Conservation (phyloP, 2,797 vertebrate species). For the Petrocephalus schoutedeni region DNA sequence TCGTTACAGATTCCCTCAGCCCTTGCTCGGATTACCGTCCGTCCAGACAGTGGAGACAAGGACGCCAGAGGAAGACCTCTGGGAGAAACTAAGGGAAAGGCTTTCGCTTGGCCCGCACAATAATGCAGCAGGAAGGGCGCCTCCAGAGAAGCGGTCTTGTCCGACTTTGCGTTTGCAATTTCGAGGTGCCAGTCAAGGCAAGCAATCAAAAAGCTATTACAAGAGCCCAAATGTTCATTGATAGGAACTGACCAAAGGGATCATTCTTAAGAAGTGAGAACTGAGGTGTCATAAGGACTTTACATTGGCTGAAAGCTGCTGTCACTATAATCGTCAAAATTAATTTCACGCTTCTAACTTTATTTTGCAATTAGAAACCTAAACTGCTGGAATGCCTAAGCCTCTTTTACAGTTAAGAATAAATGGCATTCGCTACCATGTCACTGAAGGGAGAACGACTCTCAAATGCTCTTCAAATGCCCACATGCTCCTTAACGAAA, state of each 20-base stretch:
- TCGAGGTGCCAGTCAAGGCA: not conserved
- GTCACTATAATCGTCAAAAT: not conserved
- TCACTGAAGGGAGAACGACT: not conserved
- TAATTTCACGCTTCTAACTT: conserved; percentile 8
- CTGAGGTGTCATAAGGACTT: not conserved
- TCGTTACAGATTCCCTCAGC: not conserved
- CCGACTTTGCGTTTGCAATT: conserved; percentile 18
- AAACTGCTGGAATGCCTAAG: not conserved
- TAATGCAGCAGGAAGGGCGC: not conserved
- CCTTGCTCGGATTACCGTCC: not conserved
- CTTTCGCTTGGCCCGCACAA: not conserved
- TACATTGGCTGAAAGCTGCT: not conserved
- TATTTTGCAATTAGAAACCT: conserved; percentile 16
- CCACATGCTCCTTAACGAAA: not conserved
- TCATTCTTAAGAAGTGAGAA: not conserved
- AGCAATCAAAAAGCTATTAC: conserved; percentile 20
- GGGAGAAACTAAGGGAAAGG: not conserved
- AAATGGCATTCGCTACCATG: conserved; percentile 14
- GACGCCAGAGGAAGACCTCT: not conserved
- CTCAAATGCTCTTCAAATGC: not conserved
- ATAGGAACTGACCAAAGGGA: conserved; percentile 14
- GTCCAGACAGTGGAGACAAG: not conserved
- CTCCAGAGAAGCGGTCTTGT: conserved; percentile 39
- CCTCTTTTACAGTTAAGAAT: conserved; percentile 27
- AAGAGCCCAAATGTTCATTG: not conserved